These are phyloP conservation scores for Lordiphosa clarofinis DNA, from an alignment of 1,140 invertebrate genomes.

Conservation along the genomic window DNA sequence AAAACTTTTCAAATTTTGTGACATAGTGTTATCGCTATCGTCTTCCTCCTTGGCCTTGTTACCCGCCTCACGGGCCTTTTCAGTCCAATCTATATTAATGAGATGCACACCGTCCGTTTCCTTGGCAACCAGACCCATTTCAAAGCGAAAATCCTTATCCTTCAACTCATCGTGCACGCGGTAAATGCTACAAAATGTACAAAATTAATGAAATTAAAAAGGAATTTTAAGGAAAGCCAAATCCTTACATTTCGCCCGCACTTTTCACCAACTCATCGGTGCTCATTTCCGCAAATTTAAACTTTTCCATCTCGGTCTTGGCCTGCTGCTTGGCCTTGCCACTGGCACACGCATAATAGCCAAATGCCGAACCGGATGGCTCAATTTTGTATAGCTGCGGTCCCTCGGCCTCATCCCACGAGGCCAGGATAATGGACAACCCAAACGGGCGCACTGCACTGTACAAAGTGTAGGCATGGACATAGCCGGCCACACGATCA, in stretches of 20 bases:
- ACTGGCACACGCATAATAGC: conserved; percentile 97
- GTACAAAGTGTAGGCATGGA: conserved; percentile 98
- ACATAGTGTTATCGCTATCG: conserved; percentile 91
- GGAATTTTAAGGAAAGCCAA: conserved; percentile 81
- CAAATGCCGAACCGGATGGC: conserved; percentile 97
- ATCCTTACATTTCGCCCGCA: conserved; percentile 97
- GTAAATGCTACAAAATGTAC: conserved; percentile 88
- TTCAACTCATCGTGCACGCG: conserved; percentile 98
- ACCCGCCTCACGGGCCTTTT: conserved; percentile 89
- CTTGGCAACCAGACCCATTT: conserved; percentile 97
- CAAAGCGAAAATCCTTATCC: conserved; percentile 98
- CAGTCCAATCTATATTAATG: conserved; percentile 83
- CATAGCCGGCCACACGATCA: conserved; percentile 95
- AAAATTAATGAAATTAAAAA: conserved; percentile 9
- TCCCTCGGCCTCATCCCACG: conserved; percentile 88
- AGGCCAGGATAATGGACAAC: conserved; percentile 92
- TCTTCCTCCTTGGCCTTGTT: conserved; percentile 91
- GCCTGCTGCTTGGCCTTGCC: conserved; percentile 99
- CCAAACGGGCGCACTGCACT: conserved; percentile 97
- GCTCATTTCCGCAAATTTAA: conserved; percentile 92
- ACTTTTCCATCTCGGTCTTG: conserved; percentile 99
- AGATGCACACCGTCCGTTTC: conserved; percentile 88
- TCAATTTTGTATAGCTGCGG: conserved; percentile 97
- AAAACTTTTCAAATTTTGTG: too few species aligned
- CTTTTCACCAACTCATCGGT: conserved; percentile 94